phyloP scores from a whole-genome alignment of 1,140 invertebrate genomes.

The Cecropterus lyciades region DNA sequence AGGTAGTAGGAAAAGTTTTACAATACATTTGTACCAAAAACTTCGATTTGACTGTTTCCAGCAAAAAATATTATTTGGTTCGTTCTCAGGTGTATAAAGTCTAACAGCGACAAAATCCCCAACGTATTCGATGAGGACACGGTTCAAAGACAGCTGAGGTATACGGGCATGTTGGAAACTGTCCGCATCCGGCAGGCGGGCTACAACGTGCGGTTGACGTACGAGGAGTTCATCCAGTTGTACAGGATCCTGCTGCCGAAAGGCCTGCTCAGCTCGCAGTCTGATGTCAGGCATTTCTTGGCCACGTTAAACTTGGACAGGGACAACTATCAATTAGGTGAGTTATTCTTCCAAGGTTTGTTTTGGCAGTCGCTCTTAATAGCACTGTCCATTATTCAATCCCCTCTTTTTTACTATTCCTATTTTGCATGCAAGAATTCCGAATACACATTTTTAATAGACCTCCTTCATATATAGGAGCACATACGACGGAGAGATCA shows the following conservation, averaged over 20 bases:
- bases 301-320: constrained; percentile 91
- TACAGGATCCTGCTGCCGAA: constrained; percentile 96
- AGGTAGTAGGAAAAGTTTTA: too few relatives aligned
- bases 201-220: constrained; percentile 96
- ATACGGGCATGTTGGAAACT: constrained; percentile 98
- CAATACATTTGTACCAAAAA: too few relatives aligned
- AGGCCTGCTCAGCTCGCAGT: constrained; percentile 91
- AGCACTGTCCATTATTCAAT: too few relatives aligned
- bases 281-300: constrained; percentile 92
- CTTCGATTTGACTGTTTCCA: too few relatives aligned
- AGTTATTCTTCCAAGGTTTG: constrained; percentile 41
- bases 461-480: too few relatives aligned
- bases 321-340: constrained; percentile 96
- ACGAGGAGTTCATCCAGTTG: constrained; percentile 97
- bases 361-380: too few relatives aligned
- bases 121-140: constrained; percentile 97
- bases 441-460: too few relatives aligned
- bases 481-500: too few relatives aligned
- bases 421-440: too few relatives aligned
- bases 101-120: constrained; percentile 95
- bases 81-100: constrained; percentile 93
- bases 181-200: constrained; percentile 97
- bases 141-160: constrained; percentile 94
- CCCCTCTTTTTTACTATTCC: too few relatives aligned
- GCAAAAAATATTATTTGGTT: too few relatives aligned